Percentiles rank a stretch among this genome's conserved stretches.
Evolutionary conservation across 2,113 vertebrate species (phyloP).

Genomic region (Nothoprocta perdicaria): DNA sequence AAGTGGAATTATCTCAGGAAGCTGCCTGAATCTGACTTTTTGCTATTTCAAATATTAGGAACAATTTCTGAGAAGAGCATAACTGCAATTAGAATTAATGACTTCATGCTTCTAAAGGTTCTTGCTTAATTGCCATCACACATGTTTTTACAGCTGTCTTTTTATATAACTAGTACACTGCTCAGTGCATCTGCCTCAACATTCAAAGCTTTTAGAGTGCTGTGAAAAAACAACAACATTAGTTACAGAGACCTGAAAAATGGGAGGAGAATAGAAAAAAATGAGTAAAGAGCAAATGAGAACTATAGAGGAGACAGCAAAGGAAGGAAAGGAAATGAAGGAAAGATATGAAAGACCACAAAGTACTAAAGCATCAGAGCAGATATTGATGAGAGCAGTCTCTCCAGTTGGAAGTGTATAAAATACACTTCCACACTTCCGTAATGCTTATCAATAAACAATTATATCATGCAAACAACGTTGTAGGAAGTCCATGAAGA

Average conservation of each 20-base stretch:
- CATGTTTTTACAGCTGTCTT: constrained; percentile 75
- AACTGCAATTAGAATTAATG: constrained; percentile 45
- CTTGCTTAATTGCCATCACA: constrained; percentile 50
- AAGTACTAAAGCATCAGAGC: neutral
- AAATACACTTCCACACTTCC: neutral
- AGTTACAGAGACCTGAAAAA: constrained; percentile 2
- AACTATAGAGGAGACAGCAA: neutral
- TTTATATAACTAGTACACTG: constrained; percentile 50
- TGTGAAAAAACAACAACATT: constrained; percentile 24
- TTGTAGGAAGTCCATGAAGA: neutral
- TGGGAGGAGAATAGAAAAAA: neutral
- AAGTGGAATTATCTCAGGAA: neutral
- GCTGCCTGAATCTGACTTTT: neutral
- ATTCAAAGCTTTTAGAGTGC: constrained; percentile 13
- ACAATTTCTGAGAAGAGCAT: constrained; percentile 49
- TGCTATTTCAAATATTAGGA: constrained; percentile 11
- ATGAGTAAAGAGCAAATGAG: neutral
- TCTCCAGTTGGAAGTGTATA: neutral
- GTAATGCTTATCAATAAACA: neutral
- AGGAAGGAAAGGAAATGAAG: neutral
- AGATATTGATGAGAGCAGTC: neutral
- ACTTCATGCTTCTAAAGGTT: constrained; percentile 39
- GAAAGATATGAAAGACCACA: neutral
- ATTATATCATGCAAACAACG: neutral
- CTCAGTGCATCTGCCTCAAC: constrained; percentile 11